Percentiles rank a stretch among this genome's conserved stretches.
Evolutionary conservation across 2,888 invertebrate species (phyloP).

Genomic region (Patella ulyssiponensis): DNA sequence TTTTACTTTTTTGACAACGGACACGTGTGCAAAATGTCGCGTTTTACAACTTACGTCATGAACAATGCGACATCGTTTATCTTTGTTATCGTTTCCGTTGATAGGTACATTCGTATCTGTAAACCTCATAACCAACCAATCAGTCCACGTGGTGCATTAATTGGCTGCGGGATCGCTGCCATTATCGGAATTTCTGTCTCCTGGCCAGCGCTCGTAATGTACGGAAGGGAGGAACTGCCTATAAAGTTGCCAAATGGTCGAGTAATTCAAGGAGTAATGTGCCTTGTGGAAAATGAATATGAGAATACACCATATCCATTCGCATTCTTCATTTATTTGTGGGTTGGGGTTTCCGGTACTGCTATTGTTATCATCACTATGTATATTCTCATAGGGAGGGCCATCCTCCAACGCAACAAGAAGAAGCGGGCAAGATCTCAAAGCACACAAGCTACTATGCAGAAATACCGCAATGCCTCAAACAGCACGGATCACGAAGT

Average conservation of each 20-base stretch:
- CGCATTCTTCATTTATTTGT: constrained; percentile 40
- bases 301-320: constrained; percentile 33
- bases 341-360: constrained; percentile 34
- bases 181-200: constrained; percentile 40
- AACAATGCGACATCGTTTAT: constrained; percentile 41
- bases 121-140: constrained; percentile 34
- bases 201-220: constrained; percentile 44
- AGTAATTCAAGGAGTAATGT: constrained; percentile 28
- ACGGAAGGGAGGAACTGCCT: constrained; percentile 35
- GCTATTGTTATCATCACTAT: constrained; percentile 35
- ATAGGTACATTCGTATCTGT: constrained; percentile 46
- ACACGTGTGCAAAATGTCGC: constrained; percentile 38
- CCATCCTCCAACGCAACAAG: constrained; percentile 37
- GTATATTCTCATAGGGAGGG: constrained; percentile 41
- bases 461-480: constrained; percentile 21
- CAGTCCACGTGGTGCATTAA: constrained; percentile 30
- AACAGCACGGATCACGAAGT: background rate
- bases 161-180: constrained; percentile 35
- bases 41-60: constrained; percentile 43
- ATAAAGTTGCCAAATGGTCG: constrained; percentile 15
- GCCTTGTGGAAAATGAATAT: constrained; percentile 37
- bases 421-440: constrained; percentile 20
- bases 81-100: constrained; percentile 41
- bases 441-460: constrained; percentile 16
- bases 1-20: constrained; percentile 41